Percentiles rank a stretch among this genome's conserved stretches.
Evolutionary conservation across 1,140 invertebrate genomes (phyloP).

Genomic region (Hylaeus volcanicus): DNA sequence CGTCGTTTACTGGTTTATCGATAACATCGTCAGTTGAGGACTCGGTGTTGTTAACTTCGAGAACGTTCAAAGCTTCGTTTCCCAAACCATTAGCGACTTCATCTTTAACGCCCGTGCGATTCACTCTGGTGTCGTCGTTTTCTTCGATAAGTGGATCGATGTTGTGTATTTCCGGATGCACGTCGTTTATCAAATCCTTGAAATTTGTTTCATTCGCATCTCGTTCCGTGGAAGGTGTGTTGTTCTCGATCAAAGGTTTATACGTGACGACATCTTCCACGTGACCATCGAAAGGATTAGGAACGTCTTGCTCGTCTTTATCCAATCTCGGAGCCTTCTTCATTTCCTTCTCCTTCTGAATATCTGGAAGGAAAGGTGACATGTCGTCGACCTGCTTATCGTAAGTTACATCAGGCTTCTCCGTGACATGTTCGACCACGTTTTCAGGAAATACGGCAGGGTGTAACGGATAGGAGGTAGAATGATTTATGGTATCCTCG

Average conservation of each 20-base stretch:
- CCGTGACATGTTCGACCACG: constrained; percentile 47
- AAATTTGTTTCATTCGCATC: constrained; percentile 35
- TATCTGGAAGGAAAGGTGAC: constrained; percentile 84
- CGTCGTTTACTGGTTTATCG: neutral
- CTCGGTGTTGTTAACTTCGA: constrained; percentile 30
- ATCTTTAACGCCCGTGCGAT: neutral
- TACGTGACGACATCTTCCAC: constrained; percentile 70
- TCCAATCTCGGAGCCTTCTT: constrained; percentile 75
- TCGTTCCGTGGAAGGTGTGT: constrained; percentile 2
- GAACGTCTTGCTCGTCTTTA: constrained; percentile 75
- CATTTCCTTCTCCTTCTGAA: constrained; percentile 70
- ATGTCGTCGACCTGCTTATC: constrained; percentile 78
- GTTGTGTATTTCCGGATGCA: neutral
- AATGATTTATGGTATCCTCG: constrained; percentile 48
- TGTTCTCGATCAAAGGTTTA: constrained; percentile 10
- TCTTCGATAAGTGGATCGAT: neutral
- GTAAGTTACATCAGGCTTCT: constrained; percentile 50
- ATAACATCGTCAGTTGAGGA: neutral
- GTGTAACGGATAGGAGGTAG: constrained; percentile 58
- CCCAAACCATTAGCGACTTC: neutral
- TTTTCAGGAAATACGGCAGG: constrained; percentile 57
- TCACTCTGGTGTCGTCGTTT: neutral
- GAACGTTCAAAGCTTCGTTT: neutral
- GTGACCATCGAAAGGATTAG: constrained; percentile 75
- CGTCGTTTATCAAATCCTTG: constrained; percentile 48